Evolutionary conservation across 2,113 vertebrate genomes (phyloP), one percentile per base, ranked within the genome.

Genomic region (Vanacampus margaritifer): DNA sequence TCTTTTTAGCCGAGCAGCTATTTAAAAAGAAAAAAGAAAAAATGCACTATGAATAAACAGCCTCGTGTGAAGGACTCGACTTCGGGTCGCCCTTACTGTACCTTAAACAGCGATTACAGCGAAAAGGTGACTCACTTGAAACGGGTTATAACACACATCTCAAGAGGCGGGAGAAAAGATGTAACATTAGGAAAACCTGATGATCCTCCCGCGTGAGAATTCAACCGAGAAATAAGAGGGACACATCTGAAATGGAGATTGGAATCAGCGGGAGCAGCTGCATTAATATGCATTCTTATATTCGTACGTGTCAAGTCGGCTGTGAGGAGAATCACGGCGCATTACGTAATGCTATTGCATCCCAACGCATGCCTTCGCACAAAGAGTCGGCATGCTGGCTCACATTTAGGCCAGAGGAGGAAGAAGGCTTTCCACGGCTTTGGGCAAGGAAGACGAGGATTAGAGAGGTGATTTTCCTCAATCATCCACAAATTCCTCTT

Each of bases 21-120:
- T 84, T 81, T 79, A 79, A 72, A 76, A 83, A 72, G 69, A 75
- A 80, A 72, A 54, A 10, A 46, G 26, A 43, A 43, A 23, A 26
- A 43, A 62, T 21, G 48, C 37, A 23, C 64, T 28, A 64, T 73
- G 69, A 86, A 79, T 74, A 70, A 81, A 67, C 69, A 54, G 56
- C 41, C 66, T 67, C 73, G 58, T 53, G 56, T 61, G 14, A 76
- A 68, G 64, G 65, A 69, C 68, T 45, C 13, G n/a, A 67, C 62
- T 85, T 13, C 5, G 17, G 50, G 36, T 72, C 56, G 41, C 12
- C 6, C 32, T 14, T 53, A 45, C 53, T 73, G 54, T 35, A 57
- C 54, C 6, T 26, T 57, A 32, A 32, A 32, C 26, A 9, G 5
- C 16, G 16, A 57, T 14, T 28, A 26, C 53, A 14, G 12, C n/a